These are phyloP conservation scores for Rattus rattus DNA, from an alignment of 2,113 vertebrate genomes.

Conservation along the genomic window DNA sequence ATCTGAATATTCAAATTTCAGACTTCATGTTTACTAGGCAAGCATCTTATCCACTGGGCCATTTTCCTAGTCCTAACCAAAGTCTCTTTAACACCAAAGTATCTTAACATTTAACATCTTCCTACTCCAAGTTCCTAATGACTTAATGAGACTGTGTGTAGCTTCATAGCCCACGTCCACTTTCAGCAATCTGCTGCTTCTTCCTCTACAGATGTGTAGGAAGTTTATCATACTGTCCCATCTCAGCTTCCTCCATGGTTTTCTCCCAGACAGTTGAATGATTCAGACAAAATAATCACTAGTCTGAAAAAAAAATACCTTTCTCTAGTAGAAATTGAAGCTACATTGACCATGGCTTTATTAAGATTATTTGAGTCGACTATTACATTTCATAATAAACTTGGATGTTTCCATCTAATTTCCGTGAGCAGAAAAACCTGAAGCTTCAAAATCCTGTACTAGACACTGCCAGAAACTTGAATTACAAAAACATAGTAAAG, in stretches of 20 bases:
- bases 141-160: not conserved
- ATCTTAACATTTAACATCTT: not conserved
- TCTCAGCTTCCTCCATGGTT: not conserved
- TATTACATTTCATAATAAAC: conserved; percentile 43
- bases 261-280: not conserved
- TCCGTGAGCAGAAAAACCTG: conserved; percentile 33
- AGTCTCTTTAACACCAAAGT: not conserved
- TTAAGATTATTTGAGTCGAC: conserved; percentile 3
- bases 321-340: not conserved
- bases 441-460: conserved; percentile 37
- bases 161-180: not conserved
- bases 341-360: not conserved
- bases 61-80: not conserved
- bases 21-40: not conserved
- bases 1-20: not conserved
- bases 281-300: not conserved
- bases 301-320: not conserved
- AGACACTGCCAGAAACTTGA: conserved; percentile 9
- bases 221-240: not conserved
- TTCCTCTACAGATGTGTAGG: not conserved
- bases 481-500: not conserved
- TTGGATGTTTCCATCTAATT: conserved; percentile 40
- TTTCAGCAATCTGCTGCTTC: not conserved
- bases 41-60: not conserved
- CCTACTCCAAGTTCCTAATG: not conserved